Evolutionary conservation across 2,888 invertebrate genomes (phyloP).

Genomic region (Anagyrus pseudococci): DNA sequence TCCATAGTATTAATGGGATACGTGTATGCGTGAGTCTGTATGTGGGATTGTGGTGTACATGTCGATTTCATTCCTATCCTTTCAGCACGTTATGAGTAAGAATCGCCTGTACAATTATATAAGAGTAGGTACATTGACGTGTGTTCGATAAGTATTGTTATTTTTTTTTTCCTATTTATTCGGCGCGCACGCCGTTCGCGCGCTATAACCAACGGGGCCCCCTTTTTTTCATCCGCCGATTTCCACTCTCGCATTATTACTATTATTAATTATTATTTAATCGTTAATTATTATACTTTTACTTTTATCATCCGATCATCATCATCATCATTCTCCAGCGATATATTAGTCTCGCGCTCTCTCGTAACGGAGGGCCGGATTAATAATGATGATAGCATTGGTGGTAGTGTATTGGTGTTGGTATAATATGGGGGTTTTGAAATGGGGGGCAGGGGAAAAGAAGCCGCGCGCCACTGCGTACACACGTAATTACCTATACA

Average conservation of each 20-base stretch:
- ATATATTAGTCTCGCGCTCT: constrained; percentile 22
- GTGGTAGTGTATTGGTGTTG: too few species aligned
- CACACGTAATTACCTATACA: constrained; percentile 36
- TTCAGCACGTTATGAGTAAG: constrained; percentile 31
- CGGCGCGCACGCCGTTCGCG: constrained; percentile 15
- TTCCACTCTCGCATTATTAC: too few species aligned
- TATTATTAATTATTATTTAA: constrained; percentile 4
- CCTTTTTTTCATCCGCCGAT: not conserved
- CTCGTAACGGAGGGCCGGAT: constrained; percentile 5
- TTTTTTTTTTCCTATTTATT: constrained; percentile 24
- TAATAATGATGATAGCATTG: too few species aligned
- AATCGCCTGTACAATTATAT: constrained; percentile 29
- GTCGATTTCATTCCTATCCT: constrained; percentile 1
- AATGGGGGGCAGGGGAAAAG: constrained; percentile 2
- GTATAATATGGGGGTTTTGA: too few species aligned
- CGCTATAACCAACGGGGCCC: constrained; percentile 2
- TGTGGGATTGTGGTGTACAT: not conserved
- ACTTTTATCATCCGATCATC: not conserved
- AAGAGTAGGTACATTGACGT: constrained; percentile 38
- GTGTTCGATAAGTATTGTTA: constrained; percentile 12
- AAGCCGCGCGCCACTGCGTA: constrained; percentile 17
- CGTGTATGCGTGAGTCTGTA: constrained; percentile 10
- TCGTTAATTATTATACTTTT: constrained; percentile 2
- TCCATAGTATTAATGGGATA: constrained; percentile 30
- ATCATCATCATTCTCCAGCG: not conserved